These are phyloP conservation scores for Cichlasoma orientale DNA, from an alignment of 2,797 vertebrate genomes.

Conservation along the genomic window DNA sequence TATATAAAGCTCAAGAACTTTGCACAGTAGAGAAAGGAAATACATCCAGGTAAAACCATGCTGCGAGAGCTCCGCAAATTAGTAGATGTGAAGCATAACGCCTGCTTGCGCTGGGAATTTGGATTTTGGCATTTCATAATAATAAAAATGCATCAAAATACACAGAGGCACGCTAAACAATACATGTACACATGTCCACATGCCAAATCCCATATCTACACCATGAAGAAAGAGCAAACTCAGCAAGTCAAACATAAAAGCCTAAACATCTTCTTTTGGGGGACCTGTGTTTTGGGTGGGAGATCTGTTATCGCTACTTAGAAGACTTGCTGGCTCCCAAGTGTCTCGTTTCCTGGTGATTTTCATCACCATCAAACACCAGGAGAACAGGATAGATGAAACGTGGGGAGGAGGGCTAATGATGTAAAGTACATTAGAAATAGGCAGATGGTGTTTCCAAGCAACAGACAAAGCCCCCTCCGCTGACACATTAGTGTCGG, in stretches of 20 bases:
- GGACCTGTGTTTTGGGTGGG: constrained; percentile 1
- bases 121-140: not conserved
- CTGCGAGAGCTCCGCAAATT: not conserved
- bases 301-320: constrained; percentile 58
- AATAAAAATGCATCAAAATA: not conserved
- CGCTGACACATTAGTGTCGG: constrained; percentile 72
- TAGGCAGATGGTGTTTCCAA: constrained; percentile 80
- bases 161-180: not conserved
- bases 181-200: not conserved
- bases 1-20: not conserved
- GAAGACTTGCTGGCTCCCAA: constrained; percentile 33
- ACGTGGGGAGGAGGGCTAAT: constrained; percentile 65
- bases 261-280: not conserved
- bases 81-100: not conserved
- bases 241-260: constrained; percentile 1
- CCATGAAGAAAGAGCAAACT: not conserved
- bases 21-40: not conserved
- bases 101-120: not conserved
- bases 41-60: not conserved
- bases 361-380: constrained; percentile 64
- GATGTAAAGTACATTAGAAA: constrained; percentile 76
- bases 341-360: constrained; percentile 62
- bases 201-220: not conserved
- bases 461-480: constrained; percentile 78
- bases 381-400: constrained; percentile 47